These are phyloP conservation scores for Hippocampus mohnikei DNA, from an alignment of 2,113 vertebrate species.

Conservation along the genomic window DNA sequence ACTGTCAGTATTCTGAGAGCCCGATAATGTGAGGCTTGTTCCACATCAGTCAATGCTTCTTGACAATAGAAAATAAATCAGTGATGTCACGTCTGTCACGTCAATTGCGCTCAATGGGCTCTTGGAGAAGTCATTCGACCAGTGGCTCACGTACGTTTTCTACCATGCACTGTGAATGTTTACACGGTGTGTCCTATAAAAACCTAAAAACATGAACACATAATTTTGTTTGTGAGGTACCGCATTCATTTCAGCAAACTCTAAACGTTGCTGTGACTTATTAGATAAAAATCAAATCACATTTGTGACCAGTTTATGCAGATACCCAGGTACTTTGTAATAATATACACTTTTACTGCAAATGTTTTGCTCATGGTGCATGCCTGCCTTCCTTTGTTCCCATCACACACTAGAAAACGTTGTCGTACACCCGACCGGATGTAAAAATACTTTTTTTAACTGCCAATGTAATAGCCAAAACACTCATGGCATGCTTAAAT, in stretches of 20 bases:
- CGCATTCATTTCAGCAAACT: neutral
- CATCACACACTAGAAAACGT: neutral
- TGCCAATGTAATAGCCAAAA: slow-evolving; percentile 34
- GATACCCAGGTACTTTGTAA: neutral
- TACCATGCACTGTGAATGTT: neutral
- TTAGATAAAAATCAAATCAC: neutral
- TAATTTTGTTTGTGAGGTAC: neutral
- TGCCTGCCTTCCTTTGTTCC: neutral
- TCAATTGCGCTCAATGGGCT: neutral
- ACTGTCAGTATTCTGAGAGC: too few relatives aligned
- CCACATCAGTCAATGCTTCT: too few relatives aligned
- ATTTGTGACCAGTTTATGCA: neutral
- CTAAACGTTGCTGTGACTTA: neutral
- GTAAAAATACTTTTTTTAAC: slow-evolving; percentile 1
- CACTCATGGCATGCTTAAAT: slow-evolving; percentile 52
- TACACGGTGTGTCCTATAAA: neutral
- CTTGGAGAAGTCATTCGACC: neutral
- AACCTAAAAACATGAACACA: neutral
- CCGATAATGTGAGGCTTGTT: too few relatives aligned
- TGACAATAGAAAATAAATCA: too few relatives aligned
- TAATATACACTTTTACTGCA: neutral
- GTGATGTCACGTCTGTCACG: too few relatives aligned
- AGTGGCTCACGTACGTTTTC: neutral
- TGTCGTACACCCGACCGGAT: slow-evolving; percentile 9
- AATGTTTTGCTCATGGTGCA: neutral